Percentiles rank a stretch among this genome's conserved stretches.
These are phyloP conservation scores for Drosophila nigritarsus DNA, from an alignment of 2,888 invertebrate genomes.

Conservation along the genomic window DNA sequence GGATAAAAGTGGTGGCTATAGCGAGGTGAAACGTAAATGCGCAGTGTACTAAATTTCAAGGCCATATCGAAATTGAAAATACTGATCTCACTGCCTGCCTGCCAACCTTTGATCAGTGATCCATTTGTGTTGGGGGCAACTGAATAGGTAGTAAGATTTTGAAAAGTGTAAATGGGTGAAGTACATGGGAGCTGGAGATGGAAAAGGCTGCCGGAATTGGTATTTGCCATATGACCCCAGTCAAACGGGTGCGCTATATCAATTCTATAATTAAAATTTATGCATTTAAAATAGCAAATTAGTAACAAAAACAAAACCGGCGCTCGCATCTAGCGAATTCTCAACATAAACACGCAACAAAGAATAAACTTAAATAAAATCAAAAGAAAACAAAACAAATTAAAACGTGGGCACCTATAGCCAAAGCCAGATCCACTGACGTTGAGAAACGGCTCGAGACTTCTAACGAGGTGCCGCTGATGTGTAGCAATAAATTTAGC, in stretches of 20 bases:
- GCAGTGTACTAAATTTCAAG: constrained; percentile 41
- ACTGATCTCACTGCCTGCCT: constrained; percentile 36
- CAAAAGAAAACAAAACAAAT: constrained; percentile 26
- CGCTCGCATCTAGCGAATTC: constrained; percentile 38
- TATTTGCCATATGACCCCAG: constrained; percentile 41
- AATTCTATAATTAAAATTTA: constrained; percentile 76
- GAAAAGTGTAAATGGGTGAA: constrained; percentile 25
- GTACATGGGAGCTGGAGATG: constrained; percentile 21
- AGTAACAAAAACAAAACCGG: constrained; percentile 69
- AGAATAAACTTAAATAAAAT: constrained; percentile 46
- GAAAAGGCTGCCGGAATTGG: constrained; percentile 4
- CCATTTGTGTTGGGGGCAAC: constrained; percentile 11
- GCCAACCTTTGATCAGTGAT: constrained; percentile 23
- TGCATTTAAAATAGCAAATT: constrained; percentile 74
- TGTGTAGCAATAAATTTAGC: constrained; percentile 81
- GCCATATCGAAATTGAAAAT: constrained; percentile 10
- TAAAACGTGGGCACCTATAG: constrained; percentile 31
- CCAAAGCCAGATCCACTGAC: constrained; percentile 48
- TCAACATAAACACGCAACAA: constrained; percentile 55
- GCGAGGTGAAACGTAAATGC: constrained; percentile 8
- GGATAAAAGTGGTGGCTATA: constrained; percentile 8
- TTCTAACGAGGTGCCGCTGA: constrained; percentile 82
- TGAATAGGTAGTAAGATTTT: constrained; percentile 6
- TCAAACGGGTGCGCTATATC: constrained; percentile 40
- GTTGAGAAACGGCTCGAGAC: constrained; percentile 55